phyloP scores from a whole-genome alignment of 2,797 vertebrate genomes.

The Falco rusticolus region DNA sequence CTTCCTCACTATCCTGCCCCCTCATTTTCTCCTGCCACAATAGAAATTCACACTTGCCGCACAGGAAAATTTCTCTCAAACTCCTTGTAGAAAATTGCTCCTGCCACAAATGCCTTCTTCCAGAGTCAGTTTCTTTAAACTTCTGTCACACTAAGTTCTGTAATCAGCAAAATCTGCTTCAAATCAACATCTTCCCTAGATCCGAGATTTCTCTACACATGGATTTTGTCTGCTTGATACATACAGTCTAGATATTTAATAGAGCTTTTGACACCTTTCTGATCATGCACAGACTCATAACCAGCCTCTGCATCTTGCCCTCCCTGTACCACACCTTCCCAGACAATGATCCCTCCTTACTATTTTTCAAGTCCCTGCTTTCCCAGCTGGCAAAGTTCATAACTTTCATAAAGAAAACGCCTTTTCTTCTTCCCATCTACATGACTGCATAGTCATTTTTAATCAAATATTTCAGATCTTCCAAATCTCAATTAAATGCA shows the following conservation, averaged over 20 bases:
- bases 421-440: background rate
- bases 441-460: background rate
- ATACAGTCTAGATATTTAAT: background rate
- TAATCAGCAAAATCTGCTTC: background rate
- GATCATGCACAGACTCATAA: background rate
- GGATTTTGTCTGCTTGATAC: background rate
- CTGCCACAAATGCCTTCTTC: background rate
- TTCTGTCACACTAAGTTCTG: background rate
- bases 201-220: background rate
- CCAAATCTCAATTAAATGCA: background rate
- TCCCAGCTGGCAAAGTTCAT: background rate
- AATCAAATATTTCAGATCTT: background rate
- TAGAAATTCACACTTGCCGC: background rate
- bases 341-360: background rate
- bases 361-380: background rate
- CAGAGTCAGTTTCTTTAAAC: background rate
- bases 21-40: background rate
- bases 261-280: background rate
- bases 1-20: background rate
- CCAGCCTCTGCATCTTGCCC: background rate
- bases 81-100: background rate
- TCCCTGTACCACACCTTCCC: background rate
- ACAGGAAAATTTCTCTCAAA: background rate
- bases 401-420: background rate
- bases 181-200: background rate